Conservation (phyloP, 2,888 invertebrate genomes). For the Lasioglossum morio region DNA sequence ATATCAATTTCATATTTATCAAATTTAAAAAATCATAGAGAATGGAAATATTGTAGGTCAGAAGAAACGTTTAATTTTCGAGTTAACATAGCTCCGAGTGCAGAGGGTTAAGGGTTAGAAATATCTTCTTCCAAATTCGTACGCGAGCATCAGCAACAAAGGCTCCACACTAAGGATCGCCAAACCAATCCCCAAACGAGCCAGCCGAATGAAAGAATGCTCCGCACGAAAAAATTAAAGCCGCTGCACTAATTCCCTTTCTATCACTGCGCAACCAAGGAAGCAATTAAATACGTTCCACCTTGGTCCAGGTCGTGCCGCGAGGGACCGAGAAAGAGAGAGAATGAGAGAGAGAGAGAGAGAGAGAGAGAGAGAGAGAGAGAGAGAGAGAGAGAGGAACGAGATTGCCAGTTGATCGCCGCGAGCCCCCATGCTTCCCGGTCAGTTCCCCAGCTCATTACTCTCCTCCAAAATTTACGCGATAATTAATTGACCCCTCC, state of each 20-base stretch:
- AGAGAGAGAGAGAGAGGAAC: not conserved
- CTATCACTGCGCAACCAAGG: not conserved
- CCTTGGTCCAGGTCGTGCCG: not conserved
- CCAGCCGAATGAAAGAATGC: not conserved
- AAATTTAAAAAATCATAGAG: too few relatives aligned
- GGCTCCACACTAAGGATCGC: not conserved
- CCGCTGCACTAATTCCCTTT: not conserved
- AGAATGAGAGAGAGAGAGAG: not conserved
- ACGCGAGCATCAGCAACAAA: not conserved
- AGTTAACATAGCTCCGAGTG: too few relatives aligned
- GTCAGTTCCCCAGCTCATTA: not conserved
- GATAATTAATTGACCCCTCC: conserved; percentile 32
- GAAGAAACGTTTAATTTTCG: too few relatives aligned
- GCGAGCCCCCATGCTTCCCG: not conserved
- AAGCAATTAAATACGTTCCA: conserved; percentile 15
- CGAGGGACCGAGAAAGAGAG: not conserved
- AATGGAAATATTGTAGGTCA: too few relatives aligned
- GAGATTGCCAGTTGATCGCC: not conserved
- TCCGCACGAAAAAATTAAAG: not conserved
- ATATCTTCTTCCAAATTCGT: too few relatives aligned
- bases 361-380: not conserved
- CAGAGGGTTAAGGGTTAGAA: not conserved
- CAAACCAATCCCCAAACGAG: not conserved
- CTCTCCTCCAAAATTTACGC: conserved; percentile 27
- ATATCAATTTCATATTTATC: too few relatives aligned